Percentiles rank a stretch among this genome's conserved stretches.
phyloP scores from a whole-genome alignment of 2,797 vertebrate genomes.

The Epinephelus malabaricus region DNA sequence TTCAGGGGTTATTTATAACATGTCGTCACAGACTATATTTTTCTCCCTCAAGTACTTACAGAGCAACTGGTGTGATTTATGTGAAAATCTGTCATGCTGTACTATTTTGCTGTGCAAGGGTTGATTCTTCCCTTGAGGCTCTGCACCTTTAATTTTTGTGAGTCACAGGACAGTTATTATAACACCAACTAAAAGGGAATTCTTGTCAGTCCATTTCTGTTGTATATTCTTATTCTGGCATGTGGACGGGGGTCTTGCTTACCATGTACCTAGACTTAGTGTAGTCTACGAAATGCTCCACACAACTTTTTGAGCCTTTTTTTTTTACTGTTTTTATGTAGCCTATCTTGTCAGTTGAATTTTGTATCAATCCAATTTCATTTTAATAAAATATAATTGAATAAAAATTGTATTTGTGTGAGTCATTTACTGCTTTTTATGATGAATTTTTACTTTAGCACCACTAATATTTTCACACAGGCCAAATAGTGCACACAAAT shows the following conservation, averaged over 20 bases:
- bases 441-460: no score
- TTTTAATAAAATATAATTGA: constrained; percentile 61
- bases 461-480: no score
- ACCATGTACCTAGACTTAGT: constrained; percentile 24
- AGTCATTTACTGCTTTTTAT: neutral
- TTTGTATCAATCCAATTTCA: constrained; percentile 61
- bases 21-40: constrained; percentile 25
- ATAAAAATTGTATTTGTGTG: neutral
- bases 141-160: constrained; percentile 41
- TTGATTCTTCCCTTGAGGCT: neutral
- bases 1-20: constrained; percentile 49
- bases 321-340: constrained; percentile 23
- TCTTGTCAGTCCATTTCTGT: constrained; percentile 26
- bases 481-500: no score
- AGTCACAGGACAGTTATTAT: constrained; percentile 12
- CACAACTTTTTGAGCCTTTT: constrained; percentile 28
- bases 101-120: constrained; percentile 26
- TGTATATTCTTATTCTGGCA: constrained; percentile 27
- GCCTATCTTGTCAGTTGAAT: constrained; percentile 42
- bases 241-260: constrained; percentile 27
- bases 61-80: constrained; percentile 46
- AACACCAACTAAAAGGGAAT: constrained; percentile 68
- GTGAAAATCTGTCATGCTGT: constrained; percentile 21
- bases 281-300: constrained; percentile 37
- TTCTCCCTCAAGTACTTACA: constrained; percentile 43